phyloP scores from a whole-genome alignment of 2,888 invertebrate genomes.

The Latrodectus elegans region DNA sequence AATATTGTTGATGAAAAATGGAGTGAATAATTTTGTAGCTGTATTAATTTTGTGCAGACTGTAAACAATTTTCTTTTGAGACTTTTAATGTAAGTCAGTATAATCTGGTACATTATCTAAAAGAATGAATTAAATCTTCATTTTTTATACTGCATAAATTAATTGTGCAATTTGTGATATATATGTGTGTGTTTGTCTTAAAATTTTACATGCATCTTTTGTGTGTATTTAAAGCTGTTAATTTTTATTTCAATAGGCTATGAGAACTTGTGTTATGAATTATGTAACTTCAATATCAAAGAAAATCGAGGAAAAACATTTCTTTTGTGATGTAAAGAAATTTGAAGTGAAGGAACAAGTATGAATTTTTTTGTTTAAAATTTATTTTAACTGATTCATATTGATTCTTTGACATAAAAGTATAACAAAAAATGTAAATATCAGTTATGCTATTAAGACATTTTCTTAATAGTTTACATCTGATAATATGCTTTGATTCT shows the following conservation, averaged over 20 bases:
- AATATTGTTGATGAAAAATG: too few species aligned
- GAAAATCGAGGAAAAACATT: constrained; percentile 13
- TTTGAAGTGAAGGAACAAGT: constrained; percentile 43
- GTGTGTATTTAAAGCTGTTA: background rate
- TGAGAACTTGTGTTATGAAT: constrained; percentile 38
- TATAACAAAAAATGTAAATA: too few species aligned
- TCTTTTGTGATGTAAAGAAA: constrained; percentile 5
- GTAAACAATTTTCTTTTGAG: too few species aligned
- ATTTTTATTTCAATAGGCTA: constrained; percentile 27
- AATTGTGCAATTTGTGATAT: background rate
- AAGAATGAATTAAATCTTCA: too few species aligned
- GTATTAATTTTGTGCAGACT: too few species aligned
- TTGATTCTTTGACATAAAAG: too few species aligned
- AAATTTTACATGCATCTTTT: constrained; percentile 5
- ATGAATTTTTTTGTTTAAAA: background rate
- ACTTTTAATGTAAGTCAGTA: too few species aligned
- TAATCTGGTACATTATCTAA: too few species aligned
- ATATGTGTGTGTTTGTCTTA: background rate
- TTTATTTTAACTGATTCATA: background rate
- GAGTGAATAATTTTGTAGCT: too few species aligned
- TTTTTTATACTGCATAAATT: background rate
- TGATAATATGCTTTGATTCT: too few species aligned
- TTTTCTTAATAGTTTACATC: too few species aligned
- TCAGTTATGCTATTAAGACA: too few species aligned
- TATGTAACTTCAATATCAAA: constrained; percentile 21